Evolutionary conservation across 2,888 invertebrate species (phyloP).

Genomic region (Lasius platythorax): DNA sequence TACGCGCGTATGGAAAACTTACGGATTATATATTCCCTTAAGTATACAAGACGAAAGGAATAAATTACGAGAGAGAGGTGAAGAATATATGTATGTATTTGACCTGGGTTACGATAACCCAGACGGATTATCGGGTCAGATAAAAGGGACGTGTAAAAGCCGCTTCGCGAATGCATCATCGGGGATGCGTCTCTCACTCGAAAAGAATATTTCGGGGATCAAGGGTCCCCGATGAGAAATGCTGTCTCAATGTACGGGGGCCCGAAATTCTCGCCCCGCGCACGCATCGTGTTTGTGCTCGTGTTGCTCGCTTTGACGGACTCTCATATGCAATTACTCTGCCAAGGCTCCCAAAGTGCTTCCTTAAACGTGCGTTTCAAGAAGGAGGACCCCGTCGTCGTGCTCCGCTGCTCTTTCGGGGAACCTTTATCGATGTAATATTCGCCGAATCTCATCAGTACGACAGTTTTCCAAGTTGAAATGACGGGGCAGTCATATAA

Average conservation of each 20-base stretch:
- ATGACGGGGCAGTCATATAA: slow-evolving; percentile 20
- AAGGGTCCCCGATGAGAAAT: slow-evolving; percentile 32
- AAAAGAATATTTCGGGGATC: slow-evolving; percentile 4
- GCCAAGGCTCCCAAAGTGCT: slow-evolving; percentile 73
- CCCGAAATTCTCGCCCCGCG: slow-evolving; percentile 11
- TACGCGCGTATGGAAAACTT: not conserved
- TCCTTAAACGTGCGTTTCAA: slow-evolving; percentile 72
- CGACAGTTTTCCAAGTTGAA: slow-evolving; percentile 36
- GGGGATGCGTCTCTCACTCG: not conserved
- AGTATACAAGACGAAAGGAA: not conserved
- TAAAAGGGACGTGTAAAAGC: not conserved
- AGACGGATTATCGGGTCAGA: slow-evolving; percentile 9
- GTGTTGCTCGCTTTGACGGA: slow-evolving; percentile 72
- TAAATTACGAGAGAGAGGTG: not conserved
- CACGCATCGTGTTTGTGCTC: slow-evolving; percentile 54
- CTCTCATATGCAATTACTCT: slow-evolving; percentile 75
- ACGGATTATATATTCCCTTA: not conserved
- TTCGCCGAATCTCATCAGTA: slow-evolving; percentile 57
- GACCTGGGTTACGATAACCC: slow-evolving; percentile 19
- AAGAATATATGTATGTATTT: not conserved
- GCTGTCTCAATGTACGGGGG: slow-evolving; percentile 42
- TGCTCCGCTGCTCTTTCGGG: slow-evolving; percentile 33
- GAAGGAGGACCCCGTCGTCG: slow-evolving; percentile 46
- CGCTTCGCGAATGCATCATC: slow-evolving; percentile 15
- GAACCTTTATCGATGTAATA: slow-evolving; percentile 52